Evolutionary conservation across 2,797 vertebrate genomes (phyloP), one percentile per base, ranked within the genome.

Genomic region (Pipistrellus nathusii): DNA sequence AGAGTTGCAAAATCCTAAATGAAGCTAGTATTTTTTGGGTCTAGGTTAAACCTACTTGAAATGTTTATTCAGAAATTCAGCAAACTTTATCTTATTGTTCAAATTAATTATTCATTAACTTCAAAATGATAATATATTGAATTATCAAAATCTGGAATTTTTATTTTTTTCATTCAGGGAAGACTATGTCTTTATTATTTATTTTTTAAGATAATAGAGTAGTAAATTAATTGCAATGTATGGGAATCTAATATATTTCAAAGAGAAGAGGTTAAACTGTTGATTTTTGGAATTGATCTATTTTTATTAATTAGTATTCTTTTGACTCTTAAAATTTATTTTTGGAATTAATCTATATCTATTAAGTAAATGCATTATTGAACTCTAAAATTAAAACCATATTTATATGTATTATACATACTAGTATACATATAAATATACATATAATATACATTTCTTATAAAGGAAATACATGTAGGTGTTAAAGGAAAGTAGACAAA

Each of bases 131-230:
- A 73, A 41, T 94, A 92, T 96, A 82, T 97, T 96, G 11, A 85
- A 96, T 85, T 68, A 46, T 91, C 59, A 94, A 97, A 94, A 84
- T 93, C 51, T 68, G 57, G 85, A 48, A 81, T 55, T 68, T 9
- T 32, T 92, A 15, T 90, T 89, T 96, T 44, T 76, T 92, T 85
- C 92, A 66, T 96, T 97, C 94, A 78, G 18, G 68, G 93, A 96
- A 93, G 9, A 68, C 14, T 69, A 75, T 17, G 23, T 32, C 90
- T 27, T 53, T 44, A 35, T 94, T 88, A 46, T 72, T 95, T 69
- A 30, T 80, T 0, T 30, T 93, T 95, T 93, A 53, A 89, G 87
- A 81, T 88, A 86, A 41, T 2, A 94, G 15, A 94, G 27, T 87
- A 66, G 46, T 59, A 90, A 90, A 55, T 73, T 73, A 93, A 92